Base-by-base conservation (phyloP, 2,888 invertebrate species). In the Cordilura impudica region DNA sequence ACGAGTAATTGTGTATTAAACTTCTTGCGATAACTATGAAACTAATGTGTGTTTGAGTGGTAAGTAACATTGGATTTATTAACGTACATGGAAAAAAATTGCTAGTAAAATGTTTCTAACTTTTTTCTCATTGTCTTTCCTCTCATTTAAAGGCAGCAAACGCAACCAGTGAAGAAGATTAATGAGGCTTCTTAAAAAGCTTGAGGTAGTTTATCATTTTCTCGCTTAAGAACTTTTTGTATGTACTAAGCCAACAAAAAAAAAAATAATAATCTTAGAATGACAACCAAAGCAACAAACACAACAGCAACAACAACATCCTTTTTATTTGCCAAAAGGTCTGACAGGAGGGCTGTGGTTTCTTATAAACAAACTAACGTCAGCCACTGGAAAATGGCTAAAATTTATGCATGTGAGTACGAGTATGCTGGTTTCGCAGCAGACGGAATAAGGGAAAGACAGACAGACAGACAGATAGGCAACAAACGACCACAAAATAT, bases 131-230 rank as follows among this genome's bases (percentile, higher is more conserved):
- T 3, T 39, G n/a, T n/a, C n/a, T 39, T 39, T 39, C 35, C 5
- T n/a, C 35, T n/a, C 35, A 39, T 39, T 39, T 39, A 39, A 39
- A 39, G n/a, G 35, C 35, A 39, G n/a, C 35, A 39, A 67, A 82
- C 83, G 82, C 85, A 82, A 83, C 84, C 84, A 83, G 83, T 87
- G 88, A 87, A 85, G 85, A 88, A 88, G 87, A 87, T 87, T 88
- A 87, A 87, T 87, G 88, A 87, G 86, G 85, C 87, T 87, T 86
- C 85, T 87, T 87, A 87, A 86, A 86, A 86, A 85, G 87, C 86
- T 87, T 84, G 83, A 86, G 87, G 76, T 87, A 87, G 87, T 87
- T 88, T 87, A 88, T 87, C 87, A 87, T 82, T 82, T 81, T 84
- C 81, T 82, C 82, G 82, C 82, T 73, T 81, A 75, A 81, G 78